A percentile compares a stretch with the other conserved stretches of the same genome.
phyloP scores from a whole-genome alignment of 2,888 invertebrate species.

The Thymelicus acteon region DNA sequence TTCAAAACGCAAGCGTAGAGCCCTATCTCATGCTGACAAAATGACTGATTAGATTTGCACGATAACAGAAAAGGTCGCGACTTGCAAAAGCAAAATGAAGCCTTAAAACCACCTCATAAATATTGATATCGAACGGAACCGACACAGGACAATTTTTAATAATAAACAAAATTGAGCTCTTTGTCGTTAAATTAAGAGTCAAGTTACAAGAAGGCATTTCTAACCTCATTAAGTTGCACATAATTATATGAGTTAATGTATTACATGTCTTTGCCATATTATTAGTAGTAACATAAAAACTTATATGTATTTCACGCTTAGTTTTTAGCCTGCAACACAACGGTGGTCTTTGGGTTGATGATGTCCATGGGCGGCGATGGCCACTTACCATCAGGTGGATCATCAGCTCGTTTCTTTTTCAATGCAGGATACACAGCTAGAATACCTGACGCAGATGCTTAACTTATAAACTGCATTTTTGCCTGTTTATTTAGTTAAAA shows the following conservation, averaged over 20 bases:
- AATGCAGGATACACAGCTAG: too few relatives aligned
- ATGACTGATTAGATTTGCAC: conserved; percentile 33
- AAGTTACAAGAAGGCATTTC: not conserved
- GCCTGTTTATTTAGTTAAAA: not conserved
- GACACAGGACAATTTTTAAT: not conserved
- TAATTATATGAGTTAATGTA: not conserved
- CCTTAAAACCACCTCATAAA: not conserved
- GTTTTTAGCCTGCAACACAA: too few relatives aligned
- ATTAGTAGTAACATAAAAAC: too few relatives aligned
- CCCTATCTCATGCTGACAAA: conserved; percentile 23
- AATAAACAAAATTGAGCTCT: conserved; percentile 9
- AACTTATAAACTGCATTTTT: too few relatives aligned
- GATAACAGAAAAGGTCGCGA: conserved; percentile 15
- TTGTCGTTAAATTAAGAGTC: not conserved
- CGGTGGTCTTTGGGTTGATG: too few relatives aligned
- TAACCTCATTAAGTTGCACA: not conserved
- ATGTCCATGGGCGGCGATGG: too few relatives aligned
- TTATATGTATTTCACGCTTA: too few relatives aligned
- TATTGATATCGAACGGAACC: not conserved
- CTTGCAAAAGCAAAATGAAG: conserved; percentile 2
- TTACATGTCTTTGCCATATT: not conserved
- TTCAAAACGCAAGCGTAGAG: conserved; percentile 5
- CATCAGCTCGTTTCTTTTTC: too few relatives aligned
- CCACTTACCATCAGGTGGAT: too few relatives aligned
- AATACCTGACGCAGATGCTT: too few relatives aligned